phyloP scores from a whole-genome alignment of 2,113 vertebrate species.

The Smithornis capensis region DNA sequence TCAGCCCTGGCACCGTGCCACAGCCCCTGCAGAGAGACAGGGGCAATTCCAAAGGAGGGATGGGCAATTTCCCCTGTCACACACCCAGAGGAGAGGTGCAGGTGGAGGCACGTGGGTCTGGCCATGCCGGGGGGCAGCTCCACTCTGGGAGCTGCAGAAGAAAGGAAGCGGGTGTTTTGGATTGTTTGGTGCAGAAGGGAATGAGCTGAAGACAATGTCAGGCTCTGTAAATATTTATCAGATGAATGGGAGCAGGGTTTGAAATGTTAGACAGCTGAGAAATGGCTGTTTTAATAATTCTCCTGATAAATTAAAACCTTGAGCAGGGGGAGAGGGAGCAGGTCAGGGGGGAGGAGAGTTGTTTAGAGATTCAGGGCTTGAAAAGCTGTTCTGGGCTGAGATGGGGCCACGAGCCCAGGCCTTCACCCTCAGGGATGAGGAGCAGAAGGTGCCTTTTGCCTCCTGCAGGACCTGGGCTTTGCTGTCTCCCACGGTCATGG shows the following conservation, averaged over 20 bases:
- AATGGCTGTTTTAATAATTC: conserved; percentile 79
- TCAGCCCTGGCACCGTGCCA: accelerated
- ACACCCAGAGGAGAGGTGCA: background rate
- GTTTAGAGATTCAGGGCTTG: conserved; percentile 64
- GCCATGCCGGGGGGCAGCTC: accelerated
- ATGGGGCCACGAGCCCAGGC: background rate
- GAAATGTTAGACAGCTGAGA: conserved; percentile 77
- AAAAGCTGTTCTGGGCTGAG: background rate
- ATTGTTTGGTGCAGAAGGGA: conserved; percentile 70
- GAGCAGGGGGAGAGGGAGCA: background rate
- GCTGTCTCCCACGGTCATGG: accelerated
- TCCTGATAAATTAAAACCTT: conserved; percentile 71
- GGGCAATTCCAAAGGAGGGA: too few species aligned
- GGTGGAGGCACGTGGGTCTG: background rate
- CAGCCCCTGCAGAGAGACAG: accelerated
- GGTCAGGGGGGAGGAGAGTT: conserved; percentile 33
- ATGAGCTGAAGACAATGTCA: conserved; percentile 75
- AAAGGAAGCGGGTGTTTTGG: conserved; percentile 69
- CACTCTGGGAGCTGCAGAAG: accelerated
- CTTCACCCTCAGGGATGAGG: background rate
- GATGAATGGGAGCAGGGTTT: conserved; percentile 73
- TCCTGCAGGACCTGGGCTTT: background rate
- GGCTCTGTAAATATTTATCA: conserved; percentile 79
- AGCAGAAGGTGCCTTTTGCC: background rate
- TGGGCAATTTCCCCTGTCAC: background rate